Conservation (phyloP, 2,888 invertebrate species). For the Tupiocoris notatus region DNA sequence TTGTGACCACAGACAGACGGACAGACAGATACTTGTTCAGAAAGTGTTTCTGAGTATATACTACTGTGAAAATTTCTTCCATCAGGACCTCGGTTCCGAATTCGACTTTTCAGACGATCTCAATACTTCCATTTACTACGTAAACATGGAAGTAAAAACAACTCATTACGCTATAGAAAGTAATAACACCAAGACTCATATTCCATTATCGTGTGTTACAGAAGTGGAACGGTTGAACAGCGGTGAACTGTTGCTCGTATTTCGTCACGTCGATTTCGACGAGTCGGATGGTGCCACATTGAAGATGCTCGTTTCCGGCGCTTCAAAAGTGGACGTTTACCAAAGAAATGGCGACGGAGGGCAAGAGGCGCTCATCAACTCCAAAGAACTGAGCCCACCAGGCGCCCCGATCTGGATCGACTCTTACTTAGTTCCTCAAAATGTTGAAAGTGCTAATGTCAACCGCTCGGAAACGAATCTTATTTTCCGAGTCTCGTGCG, state of each 20-base stretch:
- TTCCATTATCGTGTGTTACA: slow-evolving; percentile 19
- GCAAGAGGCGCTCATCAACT: slow-evolving; percentile 14
- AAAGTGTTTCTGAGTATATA: no score
- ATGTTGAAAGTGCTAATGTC: neutral
- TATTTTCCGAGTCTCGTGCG: slow-evolving; percentile 14
- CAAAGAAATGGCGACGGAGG: slow-evolving; percentile 32
- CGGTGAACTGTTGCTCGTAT: slow-evolving; percentile 22
- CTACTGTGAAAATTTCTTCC: no score
- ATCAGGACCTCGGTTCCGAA: no score
- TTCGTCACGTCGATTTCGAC: slow-evolving; percentile 13
- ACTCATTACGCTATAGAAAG: no score
- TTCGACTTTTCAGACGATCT: no score
- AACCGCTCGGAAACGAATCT: neutral
- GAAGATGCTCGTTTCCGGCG: slow-evolving; percentile 22
- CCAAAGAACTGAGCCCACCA: slow-evolving; percentile 34
- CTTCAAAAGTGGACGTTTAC: slow-evolving; percentile 21
- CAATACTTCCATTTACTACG: no score
- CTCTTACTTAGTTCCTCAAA: slow-evolving; percentile 31
- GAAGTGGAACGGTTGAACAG: slow-evolving; percentile 9
- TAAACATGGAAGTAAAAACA: no score
- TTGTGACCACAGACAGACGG: no score
- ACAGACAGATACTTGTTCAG: no score
- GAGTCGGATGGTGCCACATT: slow-evolving; percentile 17
- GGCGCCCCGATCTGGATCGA: slow-evolving; percentile 31
- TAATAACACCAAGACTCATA: no score